Evolutionary conservation across 2,113 vertebrate genomes (phyloP), one percentile per base, ranked within the genome.

Genomic region (Egretta garzetta): DNA sequence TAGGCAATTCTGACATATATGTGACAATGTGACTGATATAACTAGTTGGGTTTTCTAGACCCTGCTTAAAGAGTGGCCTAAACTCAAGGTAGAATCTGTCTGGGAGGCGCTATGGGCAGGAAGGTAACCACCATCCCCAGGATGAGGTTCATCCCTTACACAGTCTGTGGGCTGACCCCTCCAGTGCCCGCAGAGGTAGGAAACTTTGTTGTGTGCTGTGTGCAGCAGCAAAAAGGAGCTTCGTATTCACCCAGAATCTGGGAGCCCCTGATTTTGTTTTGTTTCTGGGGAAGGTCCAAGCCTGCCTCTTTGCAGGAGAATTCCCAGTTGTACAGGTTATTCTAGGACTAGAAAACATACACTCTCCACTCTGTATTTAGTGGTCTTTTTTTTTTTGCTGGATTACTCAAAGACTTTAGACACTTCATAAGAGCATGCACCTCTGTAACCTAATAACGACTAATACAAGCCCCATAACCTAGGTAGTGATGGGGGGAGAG

Each of bases 121-220:
- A 86, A 64, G 12, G 19, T 41, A 41, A 41, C 39, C 39, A 41
- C 39, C 39, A 41, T 52, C 10, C 22, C 5, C 30, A 56, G 9
- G 16, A 47, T 55, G 39, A 84, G 58, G 9, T 6, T 59, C 2
- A 7, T 33, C 9, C 21, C 18, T 82, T 63, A 45, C 1, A 4
- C 16, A 2, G 1, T 19, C 5, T 0, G 7, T 91, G 43, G 37
- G 9, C 14, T 59, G 32, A 17, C 16, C 4, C 12, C 6, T 82
- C 64, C 41, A 39, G 26, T 28, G 15, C 3, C 8, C 9, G 16
- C 39, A 77, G 23, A 41, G 9, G 39, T 0, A 41, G 32, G 32
- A 73, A 68, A 74, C 5, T 13, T 55, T 10, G 60, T n/a, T 14
- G 4, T 26, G 11, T 52, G 22, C 39, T 45, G 32, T n/a, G 23